These are phyloP conservation scores for Hofmannophila pseudospretella DNA, from an alignment of 2,888 invertebrate genomes.

Conservation along the genomic window DNA sequence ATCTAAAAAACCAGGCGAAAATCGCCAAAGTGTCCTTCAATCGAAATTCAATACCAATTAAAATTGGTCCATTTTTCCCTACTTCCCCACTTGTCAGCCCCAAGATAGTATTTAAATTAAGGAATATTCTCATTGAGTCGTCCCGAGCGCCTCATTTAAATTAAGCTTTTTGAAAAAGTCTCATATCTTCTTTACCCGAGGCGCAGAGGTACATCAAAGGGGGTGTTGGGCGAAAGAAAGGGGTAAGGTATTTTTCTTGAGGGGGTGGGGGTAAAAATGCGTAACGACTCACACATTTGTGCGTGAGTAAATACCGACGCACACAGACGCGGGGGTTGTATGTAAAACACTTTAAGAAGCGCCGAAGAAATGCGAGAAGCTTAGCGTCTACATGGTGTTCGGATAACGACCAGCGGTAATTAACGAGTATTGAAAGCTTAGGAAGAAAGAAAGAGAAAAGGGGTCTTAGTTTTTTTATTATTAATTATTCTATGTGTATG, in stretches of 20 bases:
- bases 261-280: slow-evolving; percentile 71
- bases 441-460: too few species aligned
- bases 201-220: slow-evolving; percentile 70
- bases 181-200: slow-evolving; percentile 75
- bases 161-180: slow-evolving; percentile 77
- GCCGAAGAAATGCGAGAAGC: slow-evolving; percentile 77
- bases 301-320: slow-evolving; percentile 71
- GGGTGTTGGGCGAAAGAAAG: slow-evolving; percentile 50
- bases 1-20: slow-evolving; percentile 22
- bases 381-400: slow-evolving; percentile 62
- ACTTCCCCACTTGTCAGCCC: slow-evolving; percentile 37
- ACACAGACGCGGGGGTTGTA: slow-evolving; percentile 61
- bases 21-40: slow-evolving; percentile 43
- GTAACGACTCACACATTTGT: slow-evolving; percentile 69
- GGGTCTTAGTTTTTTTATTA: too few species aligned
- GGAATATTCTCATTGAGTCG: slow-evolving; percentile 72
- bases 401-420: slow-evolving; percentile 7
- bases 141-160: slow-evolving; percentile 71
- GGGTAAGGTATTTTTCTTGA: slow-evolving; percentile 63
- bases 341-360: slow-evolving; percentile 79
- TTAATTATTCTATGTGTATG: too few species aligned
- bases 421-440: neutral
- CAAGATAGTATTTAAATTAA: slow-evolving; percentile 74
- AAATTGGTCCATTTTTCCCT: slow-evolving; percentile 46
- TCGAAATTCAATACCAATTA: slow-evolving; percentile 77